These are phyloP conservation scores for Dorcus parallelipipedus DNA, from an alignment of 2,888 invertebrate genomes.

Conservation along the genomic window DNA sequence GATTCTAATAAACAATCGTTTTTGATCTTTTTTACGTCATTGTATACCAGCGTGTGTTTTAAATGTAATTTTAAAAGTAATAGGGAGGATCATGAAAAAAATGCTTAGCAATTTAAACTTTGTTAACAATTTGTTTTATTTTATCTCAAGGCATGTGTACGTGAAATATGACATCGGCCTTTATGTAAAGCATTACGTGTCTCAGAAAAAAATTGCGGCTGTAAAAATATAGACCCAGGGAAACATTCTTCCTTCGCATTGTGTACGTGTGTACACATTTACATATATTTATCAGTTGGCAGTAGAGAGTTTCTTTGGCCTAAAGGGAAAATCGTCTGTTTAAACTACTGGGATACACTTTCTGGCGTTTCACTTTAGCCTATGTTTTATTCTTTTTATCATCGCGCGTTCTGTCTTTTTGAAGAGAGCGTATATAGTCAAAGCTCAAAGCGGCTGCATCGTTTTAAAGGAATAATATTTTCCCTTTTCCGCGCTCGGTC, in stretches of 20 bases:
- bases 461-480: constrained; percentile 42
- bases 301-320: constrained; percentile 7
- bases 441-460: constrained; percentile 39
- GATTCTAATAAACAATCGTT: no score
- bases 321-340: constrained; percentile 11
- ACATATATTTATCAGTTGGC: constrained; percentile 15
- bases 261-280: constrained; percentile 7
- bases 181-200: no score
- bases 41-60: no score
- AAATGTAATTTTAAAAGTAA: no score
- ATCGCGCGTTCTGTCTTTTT: constrained; percentile 28
- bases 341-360: constrained; percentile 6
- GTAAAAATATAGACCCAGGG: not conserved
- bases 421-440: constrained; percentile 27
- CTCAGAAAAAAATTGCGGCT: no score
- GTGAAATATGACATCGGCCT: no score
- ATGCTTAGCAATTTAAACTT: no score
- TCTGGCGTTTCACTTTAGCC: constrained; percentile 24
- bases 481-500: constrained; percentile 32
- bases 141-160: no score
- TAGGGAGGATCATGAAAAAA: no score
- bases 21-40: no score
- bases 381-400: constrained; percentile 32
- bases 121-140: no score
- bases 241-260: not conserved